These are phyloP conservation scores for Atrina japonica DNA, from an alignment of 2,888 invertebrate species.

Conservation along the genomic window DNA sequence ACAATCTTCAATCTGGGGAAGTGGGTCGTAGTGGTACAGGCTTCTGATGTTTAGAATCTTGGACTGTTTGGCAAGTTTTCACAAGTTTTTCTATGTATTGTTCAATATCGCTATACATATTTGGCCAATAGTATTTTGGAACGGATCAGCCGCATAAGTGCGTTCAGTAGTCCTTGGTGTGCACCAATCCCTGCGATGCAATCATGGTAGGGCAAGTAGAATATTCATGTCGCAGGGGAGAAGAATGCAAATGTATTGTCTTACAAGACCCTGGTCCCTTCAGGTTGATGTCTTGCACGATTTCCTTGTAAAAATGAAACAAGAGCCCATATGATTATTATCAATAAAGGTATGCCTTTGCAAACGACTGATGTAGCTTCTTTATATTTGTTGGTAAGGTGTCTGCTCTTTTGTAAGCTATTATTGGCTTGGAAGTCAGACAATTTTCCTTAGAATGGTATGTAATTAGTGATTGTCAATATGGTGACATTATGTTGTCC, in stretches of 20 bases:
- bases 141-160: constrained; percentile 47
- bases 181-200: constrained; percentile 38
- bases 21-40: constrained; percentile 45
- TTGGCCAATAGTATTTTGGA: constrained; percentile 51
- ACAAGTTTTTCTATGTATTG: constrained; percentile 44
- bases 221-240: neutral
- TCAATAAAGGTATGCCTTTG: constrained; percentile 43
- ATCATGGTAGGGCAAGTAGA: constrained; percentile 1
- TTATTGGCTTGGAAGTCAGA: neutral
- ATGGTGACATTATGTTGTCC: neutral
- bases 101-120: constrained; percentile 47
- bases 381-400: neutral
- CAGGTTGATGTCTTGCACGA: neutral
- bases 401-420: neutral
- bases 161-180: constrained; percentile 53
- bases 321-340: constrained; percentile 25
- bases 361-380: constrained; percentile 28
- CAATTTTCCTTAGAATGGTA: neutral
- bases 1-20: constrained; percentile 20
- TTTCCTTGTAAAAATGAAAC: constrained; percentile 7
- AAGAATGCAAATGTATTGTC: neutral
- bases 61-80: constrained; percentile 43
- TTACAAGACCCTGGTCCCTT: neutral
- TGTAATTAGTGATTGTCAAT: neutral
- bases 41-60: constrained; percentile 25